Evolutionary conservation across 2,797 vertebrate species (phyloP), one percentile per base, ranked within the genome.

Genomic region (Synaphobranchus kaupii): DNA sequence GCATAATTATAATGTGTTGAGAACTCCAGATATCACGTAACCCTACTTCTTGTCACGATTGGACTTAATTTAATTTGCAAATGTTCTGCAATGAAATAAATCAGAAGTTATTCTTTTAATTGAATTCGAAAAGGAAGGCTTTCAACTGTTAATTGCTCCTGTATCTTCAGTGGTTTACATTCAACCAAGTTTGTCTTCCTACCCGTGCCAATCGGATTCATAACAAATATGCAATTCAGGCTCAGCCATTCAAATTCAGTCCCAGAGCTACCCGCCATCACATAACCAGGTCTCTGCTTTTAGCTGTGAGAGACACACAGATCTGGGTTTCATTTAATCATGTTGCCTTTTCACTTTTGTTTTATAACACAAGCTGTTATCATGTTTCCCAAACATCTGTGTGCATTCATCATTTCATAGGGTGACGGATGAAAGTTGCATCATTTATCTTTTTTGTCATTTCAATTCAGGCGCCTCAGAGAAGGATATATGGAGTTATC

Each of bases 1-100:
- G 60, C 60, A 66, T 39, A 73, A 73, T 73, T 48, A 52, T 13
- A 82, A 82, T 82, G 47, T 83, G 89, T 54, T 85, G 54, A 71
- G 84, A 86, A n/a, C 56, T 81, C 71, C 68, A 80, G 54, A 81
- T 25, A 85, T 78, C 8, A n/a, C 86, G 86, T 84, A 44, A 88
- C 84, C 81, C 3, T 54, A 63, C 52, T 91, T 90, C 63, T 66
- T 92, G 83, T 85, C 86, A 82, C 68, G 84, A 88, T 88, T 39
- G 83, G 83, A 78, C 0, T 39, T 91, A 90, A 94, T 91, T 92
- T 87, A 90, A 90, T 94, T 83, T 56, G 63, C 88, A 88, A 89
- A 86, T 88, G 88, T 91, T 83, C 87, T 91, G 88, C 86, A 84
- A 86, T 85, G n/a, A 90, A 91, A 92, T 91, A 91, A 91, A 91